Evolutionary conservation across 2,797 vertebrate species (phyloP), one percentile per base, ranked within the genome.

Genomic region (Coracias cyanogaster): DNA sequence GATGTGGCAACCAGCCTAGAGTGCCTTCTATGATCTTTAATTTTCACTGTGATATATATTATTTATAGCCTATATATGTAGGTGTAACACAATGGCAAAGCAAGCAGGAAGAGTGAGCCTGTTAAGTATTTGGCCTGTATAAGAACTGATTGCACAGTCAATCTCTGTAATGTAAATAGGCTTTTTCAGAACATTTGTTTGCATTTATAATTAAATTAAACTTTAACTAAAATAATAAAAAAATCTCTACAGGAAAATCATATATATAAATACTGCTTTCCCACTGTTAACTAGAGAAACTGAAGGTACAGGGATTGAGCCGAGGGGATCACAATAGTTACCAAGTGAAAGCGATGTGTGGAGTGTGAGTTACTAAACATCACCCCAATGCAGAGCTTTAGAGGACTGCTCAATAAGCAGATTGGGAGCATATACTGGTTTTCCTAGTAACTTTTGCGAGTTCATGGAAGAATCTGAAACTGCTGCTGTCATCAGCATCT

Each of bases 141-240:
- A 79, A 90, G 82, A 89, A 81, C 54, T 83, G 94, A 89, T 37
- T 82, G 84, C 58, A 71, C 55, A 88, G 91, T 90, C 90, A 87
- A 79, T 86, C 89, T 92, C 92, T 69, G 69, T 81, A 92, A 67
- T 71, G 94, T 67, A 96, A 95, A 95, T 62, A 79, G 91, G 55
- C n/a, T 87, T 90, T 94, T 85, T 78, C 84, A 89, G 90, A 96
- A 82, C 86, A 94, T 82, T 97, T 93, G 76, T 72, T 95, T 93
- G 69, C 89, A 93, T 91, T 94, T 90, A 92, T 94, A 95, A 91
- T 86, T 91, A 85, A 97, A 91, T 95, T 94, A 89, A 91, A 74
- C 37, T 93, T 95, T 73, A 89, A 82, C 57, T 82, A 61, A 77
- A 76, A 70, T 33, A 7, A 39, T 37, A 33, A 70, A 43, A 60